phyloP scores from a whole-genome alignment of 1,140 invertebrate species.

The Bombus balteatus region DNA sequence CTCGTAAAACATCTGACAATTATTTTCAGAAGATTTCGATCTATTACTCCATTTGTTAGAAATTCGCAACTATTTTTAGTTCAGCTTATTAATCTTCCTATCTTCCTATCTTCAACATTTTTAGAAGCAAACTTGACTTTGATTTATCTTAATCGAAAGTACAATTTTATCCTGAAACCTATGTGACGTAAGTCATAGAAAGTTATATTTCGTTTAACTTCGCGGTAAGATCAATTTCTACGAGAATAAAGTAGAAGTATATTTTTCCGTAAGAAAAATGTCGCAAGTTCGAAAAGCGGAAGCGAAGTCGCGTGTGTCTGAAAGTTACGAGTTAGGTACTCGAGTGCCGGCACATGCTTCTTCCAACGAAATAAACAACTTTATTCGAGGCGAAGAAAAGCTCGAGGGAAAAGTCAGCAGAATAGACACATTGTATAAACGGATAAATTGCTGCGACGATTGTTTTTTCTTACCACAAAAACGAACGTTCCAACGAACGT shows the following conservation, averaged over 20 bases:
- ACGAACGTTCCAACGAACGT: background rate
- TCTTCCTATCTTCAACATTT: no score
- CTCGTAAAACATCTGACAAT: no score
- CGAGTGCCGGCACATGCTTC: constrained; percentile 19
- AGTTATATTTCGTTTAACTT: background rate
- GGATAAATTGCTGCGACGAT: constrained; percentile 47
- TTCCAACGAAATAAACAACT: constrained; percentile 52
- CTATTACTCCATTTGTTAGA: no score
- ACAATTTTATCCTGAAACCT: background rate
- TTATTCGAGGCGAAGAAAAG: constrained; percentile 18
- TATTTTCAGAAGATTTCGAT: no score
- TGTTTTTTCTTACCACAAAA: background rate
- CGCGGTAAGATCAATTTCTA: background rate
- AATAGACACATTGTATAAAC: constrained; percentile 54
- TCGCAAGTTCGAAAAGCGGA: constrained; percentile 11
- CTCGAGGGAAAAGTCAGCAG: constrained; percentile 20
- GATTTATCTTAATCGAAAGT: background rate
- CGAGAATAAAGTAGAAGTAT: background rate
- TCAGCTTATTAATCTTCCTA: no score
- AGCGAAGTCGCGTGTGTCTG: background rate
- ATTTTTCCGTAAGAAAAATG: constrained; percentile 6
- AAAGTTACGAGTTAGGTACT: constrained; percentile 19
- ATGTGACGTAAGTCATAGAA: background rate
- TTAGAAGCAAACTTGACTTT: background rate
- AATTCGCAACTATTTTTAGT: no score